These are phyloP conservation scores for Vanessa tameamea DNA, from an alignment of 1,140 invertebrate species.

Conservation along the genomic window DNA sequence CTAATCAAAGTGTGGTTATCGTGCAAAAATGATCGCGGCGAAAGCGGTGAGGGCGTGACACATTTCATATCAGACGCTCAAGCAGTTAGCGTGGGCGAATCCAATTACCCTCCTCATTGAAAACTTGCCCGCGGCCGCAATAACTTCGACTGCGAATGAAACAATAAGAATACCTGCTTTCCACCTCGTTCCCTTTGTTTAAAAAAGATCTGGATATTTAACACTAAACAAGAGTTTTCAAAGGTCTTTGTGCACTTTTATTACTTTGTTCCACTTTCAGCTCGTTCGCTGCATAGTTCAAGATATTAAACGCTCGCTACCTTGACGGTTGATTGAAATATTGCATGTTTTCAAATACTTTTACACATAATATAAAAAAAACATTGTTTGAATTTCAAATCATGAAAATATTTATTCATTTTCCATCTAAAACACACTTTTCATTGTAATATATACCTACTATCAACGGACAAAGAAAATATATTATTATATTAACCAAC, in stretches of 20 bases:
- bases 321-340: conserved; percentile 17
- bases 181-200: conserved; percentile 19
- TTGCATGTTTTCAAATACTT: neutral
- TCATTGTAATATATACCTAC: too few relatives aligned
- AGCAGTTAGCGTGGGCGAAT: conserved; percentile 24
- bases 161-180: conserved; percentile 25
- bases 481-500: too few relatives aligned
- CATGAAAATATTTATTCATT: too few relatives aligned
- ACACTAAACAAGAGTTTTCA: conserved; percentile 33
- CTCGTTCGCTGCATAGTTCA: conserved; percentile 24
- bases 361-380: too few relatives aligned
- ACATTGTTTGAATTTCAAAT: too few relatives aligned
- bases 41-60: conserved; percentile 18
- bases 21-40: conserved; percentile 25
- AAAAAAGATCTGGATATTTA: conserved; percentile 29
- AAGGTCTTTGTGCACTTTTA: conserved; percentile 33
- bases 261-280: conserved; percentile 29
- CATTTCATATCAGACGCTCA: conserved; percentile 25
- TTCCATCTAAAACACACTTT: too few relatives aligned
- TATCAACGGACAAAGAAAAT: too few relatives aligned
- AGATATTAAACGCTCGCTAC: conserved; percentile 23
- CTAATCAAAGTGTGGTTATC: conserved; percentile 22
- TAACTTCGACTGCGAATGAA: conserved; percentile 12
- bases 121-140: conserved; percentile 22
- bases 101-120: conserved; percentile 28